Evolutionary conservation across 1,140 invertebrate species (phyloP), one percentile per base, ranked within the genome.

Genomic region (Homarus americanus): DNA sequence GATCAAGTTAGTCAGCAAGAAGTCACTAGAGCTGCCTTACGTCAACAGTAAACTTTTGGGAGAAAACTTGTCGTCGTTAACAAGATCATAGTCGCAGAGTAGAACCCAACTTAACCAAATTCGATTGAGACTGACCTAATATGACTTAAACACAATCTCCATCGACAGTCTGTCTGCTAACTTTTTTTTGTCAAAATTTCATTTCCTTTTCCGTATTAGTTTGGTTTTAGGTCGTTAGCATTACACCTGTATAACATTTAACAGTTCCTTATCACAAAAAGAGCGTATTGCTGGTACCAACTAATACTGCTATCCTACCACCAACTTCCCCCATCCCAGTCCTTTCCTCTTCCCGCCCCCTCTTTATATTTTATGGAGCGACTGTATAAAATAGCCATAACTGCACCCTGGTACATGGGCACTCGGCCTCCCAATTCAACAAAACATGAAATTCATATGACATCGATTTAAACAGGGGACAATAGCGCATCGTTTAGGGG

Each of bases 351-450:
- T 32, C 17, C 41, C 72, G 7, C 72, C 7, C 49, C 79, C 32
- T 32, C 12, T 82, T 82, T 82, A 82, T 82, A 82, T 82, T 82
- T 58, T 63, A 82, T 82, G 79, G 49, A 28, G 44, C 49, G 28
- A n/a, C n/a, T 75, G 79, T n/a, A 82, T 82, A 63, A 82, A 82
- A 82, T 82, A 63, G n/a, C 79, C 79, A 82, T 82, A 82, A 82
- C 79, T 63, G 79, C 24, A 66, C 79, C 53, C 41, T 28, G 49
- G n/a, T 82, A 63, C 79, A 82, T 58, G 79, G 15, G 49, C 79
- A 24, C 49, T 5, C 49, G n/a, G 79, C 49, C 79, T 82, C 53
- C n/a, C 79, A 58, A n/a, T 82, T 82, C 49, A 82, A 82, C 44
- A 82, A 34, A 58, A 36, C 49, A 63, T 82, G 79, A 82, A 82